Evolutionary conservation across 2,113 vertebrate genomes (phyloP), one percentile per base, ranked within the genome.

Genomic region (Paraplagusia blochii): DNA sequence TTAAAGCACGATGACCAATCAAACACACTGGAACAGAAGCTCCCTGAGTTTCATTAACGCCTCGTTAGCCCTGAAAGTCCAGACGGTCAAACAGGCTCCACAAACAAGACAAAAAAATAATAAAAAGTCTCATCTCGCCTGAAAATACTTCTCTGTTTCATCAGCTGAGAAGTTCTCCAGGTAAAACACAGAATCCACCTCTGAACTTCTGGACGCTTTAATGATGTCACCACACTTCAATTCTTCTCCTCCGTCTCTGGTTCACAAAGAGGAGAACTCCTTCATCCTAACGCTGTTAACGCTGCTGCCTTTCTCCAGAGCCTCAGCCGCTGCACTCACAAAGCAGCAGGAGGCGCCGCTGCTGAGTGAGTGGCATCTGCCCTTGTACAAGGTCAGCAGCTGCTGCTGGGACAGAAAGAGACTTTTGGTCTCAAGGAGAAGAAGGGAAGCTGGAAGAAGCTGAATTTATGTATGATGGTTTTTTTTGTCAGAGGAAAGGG

Each of bases 1-100:
- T 34, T 64, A 50, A 14, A 62, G 48, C 77, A 58, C 65, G 66
- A 77, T 54, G 47, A 68, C 66, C 50, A 49, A 82, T 76, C 68
- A 80, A 86, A 58, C 45, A 71, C 44, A 59, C 55, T 18, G 56
- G 55, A 76, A 69, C 73, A 79, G 65, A 72, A 67, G 74, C 63
- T 82, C 63, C 68, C 67, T 2, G 9, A 74, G 65, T 71, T 63
- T 77, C 77, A 69, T 80, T 82, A 82, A 54, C 10, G 44, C 62
- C 79, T 80, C 33, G 65, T 82, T 81, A 79, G 65, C 64, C 48
- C 47, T 11, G 53, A 44, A 75, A 77, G 74, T 66, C 66, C 64
- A 61, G 69, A 51, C 66, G 69, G 66, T 49, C 46, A 51, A 35
- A 38, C 29, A 57, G 53, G 49, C 68, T 58, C 34, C 63, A 69